Evolutionary conservation across 2,797 vertebrate genomes (phyloP).

Genomic region (Tenualosa ilisha): DNA sequence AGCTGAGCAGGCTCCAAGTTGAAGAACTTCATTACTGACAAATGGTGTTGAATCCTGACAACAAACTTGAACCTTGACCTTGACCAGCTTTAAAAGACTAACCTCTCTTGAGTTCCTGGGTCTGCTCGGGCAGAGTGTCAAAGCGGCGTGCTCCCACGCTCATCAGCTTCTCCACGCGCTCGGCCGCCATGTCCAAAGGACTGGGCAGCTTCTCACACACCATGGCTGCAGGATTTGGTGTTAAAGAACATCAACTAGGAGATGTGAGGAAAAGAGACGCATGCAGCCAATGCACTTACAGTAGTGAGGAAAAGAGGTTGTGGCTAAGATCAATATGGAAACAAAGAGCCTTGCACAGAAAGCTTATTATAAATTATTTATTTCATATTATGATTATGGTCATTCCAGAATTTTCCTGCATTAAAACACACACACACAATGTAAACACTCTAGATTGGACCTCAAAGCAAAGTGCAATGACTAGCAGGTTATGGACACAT

Average conservation of each 20-base stretch:
- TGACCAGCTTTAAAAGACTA: slow-evolving; percentile 42
- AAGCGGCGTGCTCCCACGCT: slow-evolving; percentile 81
- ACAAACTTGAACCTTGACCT: too few species aligned
- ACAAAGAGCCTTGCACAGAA: not conserved
- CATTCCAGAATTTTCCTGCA: not conserved
- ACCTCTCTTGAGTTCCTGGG: slow-evolving; percentile 89
- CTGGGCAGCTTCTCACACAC: slow-evolving; percentile 92
- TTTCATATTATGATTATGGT: not conserved
- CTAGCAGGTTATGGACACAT: not conserved
- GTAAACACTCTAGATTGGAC: not conserved
- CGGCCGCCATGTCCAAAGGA: slow-evolving; percentile 83
- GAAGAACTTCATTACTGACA: not conserved
- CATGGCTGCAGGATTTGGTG: slow-evolving; percentile 77
- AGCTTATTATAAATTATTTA: too few species aligned
- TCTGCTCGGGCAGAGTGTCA: slow-evolving; percentile 84
- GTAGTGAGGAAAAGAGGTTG: not conserved
- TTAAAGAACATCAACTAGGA: slow-evolving; percentile 68
- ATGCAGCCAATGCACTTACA: not conserved
- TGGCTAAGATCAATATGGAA: not conserved
- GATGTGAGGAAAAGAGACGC: not conserved
- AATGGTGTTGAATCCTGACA: too few species aligned
- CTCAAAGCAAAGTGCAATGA: not conserved
- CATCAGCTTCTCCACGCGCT: slow-evolving; percentile 91
- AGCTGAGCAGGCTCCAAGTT: not conserved
- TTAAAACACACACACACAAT: not conserved